Evolutionary conservation across 2,113 vertebrate species (phyloP), one percentile per base, ranked within the genome.

Genomic region (Dasypus novemcinctus): DNA sequence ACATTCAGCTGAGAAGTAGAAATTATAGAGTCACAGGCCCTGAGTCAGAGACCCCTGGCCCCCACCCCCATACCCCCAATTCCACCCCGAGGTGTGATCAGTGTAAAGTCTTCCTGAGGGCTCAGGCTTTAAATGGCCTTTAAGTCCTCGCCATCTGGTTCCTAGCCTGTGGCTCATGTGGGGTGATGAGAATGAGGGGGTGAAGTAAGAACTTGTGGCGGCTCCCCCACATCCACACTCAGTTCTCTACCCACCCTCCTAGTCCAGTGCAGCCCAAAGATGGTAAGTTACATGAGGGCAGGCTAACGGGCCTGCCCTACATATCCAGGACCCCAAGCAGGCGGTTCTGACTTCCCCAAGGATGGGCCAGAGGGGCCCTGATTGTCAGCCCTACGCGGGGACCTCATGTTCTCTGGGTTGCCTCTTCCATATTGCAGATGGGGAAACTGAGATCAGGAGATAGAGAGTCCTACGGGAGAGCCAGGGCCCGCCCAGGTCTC

Each of bases 401-500:
- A 13, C 57, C 11, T 38, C 29, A 2, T 10, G 21, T 76, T 69
- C 75, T 88, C 59, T 49, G 46, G 4, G 18, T 71, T 31, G 76
- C 33, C 15, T 29, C 63, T 68, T 87, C 23, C 43, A 7, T 41
- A 3, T 31, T 69, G 4, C 57, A 68, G 5, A 14, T 81, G 61
- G 88, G 49, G 41, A 96, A 59, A 90, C 59, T 46, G 80, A 76
- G 52, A n/a, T 29, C 36, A 46, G 25, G 14, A 84, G 69, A 63
- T 38, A 33, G 54, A 52, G n/a, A 75, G 57, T 31, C 31, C 23
- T 2, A n/a, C 21, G 12, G 79, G 31, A 75, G 36, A 88, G 43
- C 43, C 38, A 57, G 4, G 64, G 14, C 57, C 6, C 57, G 5
- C 36, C 7, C 13, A 33, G 27, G 36, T 46, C 54, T 79, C 84